phyloP scores from a whole-genome alignment of 2,888 invertebrate species.

The Drosophila eohydei region DNA sequence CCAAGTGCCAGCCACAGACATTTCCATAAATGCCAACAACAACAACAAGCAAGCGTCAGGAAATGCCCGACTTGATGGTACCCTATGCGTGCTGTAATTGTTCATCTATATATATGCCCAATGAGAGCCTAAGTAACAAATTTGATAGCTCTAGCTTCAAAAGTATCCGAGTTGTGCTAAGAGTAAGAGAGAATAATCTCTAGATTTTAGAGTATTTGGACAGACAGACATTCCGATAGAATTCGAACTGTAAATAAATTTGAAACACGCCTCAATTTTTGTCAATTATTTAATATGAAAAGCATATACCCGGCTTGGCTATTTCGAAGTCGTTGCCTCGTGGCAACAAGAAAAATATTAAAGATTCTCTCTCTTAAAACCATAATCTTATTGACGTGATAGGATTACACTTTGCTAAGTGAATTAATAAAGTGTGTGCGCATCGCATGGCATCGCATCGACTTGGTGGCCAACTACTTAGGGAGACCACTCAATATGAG shows the following conservation, averaged over 20 bases:
- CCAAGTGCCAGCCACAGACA: constrained; percentile 45
- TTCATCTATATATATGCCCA: neutral
- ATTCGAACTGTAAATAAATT: no score
- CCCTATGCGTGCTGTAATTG: neutral
- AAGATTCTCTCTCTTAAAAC: constrained; percentile 76
- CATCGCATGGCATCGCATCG: constrained; percentile 20
- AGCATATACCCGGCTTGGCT: neutral
- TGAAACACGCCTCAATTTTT: no score
- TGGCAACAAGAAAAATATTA: constrained; percentile 70
- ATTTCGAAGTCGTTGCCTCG: neutral
- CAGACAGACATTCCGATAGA: no score
- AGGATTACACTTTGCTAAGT: constrained; percentile 82
- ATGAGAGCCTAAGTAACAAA: neutral
- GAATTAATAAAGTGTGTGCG: constrained; percentile 79
- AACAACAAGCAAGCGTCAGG: constrained; percentile 8
- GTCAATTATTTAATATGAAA: neutral
- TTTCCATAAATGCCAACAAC: constrained; percentile 68
- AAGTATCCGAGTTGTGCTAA: neutral
- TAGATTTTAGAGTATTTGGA: no score
- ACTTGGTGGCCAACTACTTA: constrained; percentile 74
- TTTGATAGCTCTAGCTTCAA: neutral
- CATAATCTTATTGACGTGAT: constrained; percentile 81
- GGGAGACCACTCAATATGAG: constrained; percentile 75
- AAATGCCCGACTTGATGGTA: neutral
- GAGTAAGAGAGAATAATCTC: no score